Evolutionary conservation across 2,113 vertebrate genomes (phyloP), one percentile per base, ranked within the genome.

Genomic region (Thymallus thymallus): DNA sequence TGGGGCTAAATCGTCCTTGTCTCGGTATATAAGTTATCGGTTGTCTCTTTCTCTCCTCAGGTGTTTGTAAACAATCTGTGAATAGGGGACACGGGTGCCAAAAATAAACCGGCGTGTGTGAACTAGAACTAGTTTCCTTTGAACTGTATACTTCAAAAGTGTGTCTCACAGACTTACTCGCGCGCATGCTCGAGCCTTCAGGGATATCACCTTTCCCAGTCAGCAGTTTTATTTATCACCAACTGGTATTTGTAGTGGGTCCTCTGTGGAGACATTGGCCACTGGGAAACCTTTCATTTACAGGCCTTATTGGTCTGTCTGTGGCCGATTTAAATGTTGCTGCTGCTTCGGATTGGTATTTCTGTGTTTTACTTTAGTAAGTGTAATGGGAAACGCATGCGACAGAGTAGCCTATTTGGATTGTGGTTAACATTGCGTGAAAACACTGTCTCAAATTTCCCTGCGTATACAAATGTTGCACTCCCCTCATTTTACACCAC

Each of bases 31-130:
- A 60, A 7, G n/a, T 22, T 60, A 16, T 10, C 13, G n/a, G 56
- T 22, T 22, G 56, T 29, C 62, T 64, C 66, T 6, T 24, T 41
- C 32, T 10, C 23, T 32, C 73, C 30, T 51, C 67, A 78, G 69
- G 62, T 78, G 77, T 80, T 80, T 76, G 77, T 72, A 76, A 80
- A 76, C 75, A 51, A 61, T 76, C 71, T 64, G 66, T 72, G 65
- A 69, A 51, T 74, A 63, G 67, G 62, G 72, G 71, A 72, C 41
- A 32, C 64, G 64, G 6, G 62, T 63, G 41, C 73, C 58, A 65
- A 78, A 85, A 76, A 82, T 80, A 80, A 69, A 66, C n/a, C 29
- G 13, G 55, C 48, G n/a, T 60, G 56, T 60, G 56, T 60, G 56
- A 60, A 22, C 20, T 13, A 23, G 69, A 69, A 63, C 76, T 74